Base-by-base conservation (phyloP, 2,113 vertebrate genomes). In the Anhinga rufa region DNA sequence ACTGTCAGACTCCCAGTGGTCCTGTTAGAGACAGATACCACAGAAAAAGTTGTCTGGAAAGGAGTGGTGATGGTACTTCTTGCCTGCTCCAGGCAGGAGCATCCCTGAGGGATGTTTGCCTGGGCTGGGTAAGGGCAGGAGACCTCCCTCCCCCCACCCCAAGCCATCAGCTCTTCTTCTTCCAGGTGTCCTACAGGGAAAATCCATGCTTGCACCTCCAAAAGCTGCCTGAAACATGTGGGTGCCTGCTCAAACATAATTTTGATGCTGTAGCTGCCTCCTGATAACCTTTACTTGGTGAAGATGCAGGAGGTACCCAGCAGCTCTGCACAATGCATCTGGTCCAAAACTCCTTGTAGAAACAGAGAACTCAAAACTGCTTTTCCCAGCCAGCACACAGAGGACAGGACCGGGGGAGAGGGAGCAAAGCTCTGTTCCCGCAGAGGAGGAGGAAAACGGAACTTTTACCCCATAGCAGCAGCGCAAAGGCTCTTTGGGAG, bases 111-210 rank as follows among this genome's bases (percentile, higher is more conserved):
- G 58, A 20, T 48, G 24, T 74, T 86, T 74, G 6, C 20, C 26
- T 88, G 61, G 17, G 26, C 38, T 92, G 31, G 8, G 5, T 51
- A 28, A 52, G 57, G 17, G 65, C 26, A 31, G n/a, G 14, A 83
- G 42, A 92, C 5, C 19, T 58, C 31, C 9, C 4, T 57, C 9
- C 2, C 1, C 10, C 3, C 5, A 9, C 48, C 2, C 9, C 26
- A 57, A 40, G 34, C 22, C 36, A 31, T 38, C n/a, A 38, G n/a
- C 58, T 81, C 42, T 42, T 90, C 82, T 92, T 28, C 28, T 72
- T 65, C 36, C 38, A 24, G 9, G 4, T 46, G 26, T 74, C 42
- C 62, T 8, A 7, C 1, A 3, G 42, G 34, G 12, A 80, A 92
- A 81, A 83, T 44, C 60, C 31, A 31, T 31, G 6, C 24, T 90